These are phyloP conservation scores for Brachyalestes nurse DNA, from an alignment of 2,797 vertebrate genomes.

Conservation along the genomic window DNA sequence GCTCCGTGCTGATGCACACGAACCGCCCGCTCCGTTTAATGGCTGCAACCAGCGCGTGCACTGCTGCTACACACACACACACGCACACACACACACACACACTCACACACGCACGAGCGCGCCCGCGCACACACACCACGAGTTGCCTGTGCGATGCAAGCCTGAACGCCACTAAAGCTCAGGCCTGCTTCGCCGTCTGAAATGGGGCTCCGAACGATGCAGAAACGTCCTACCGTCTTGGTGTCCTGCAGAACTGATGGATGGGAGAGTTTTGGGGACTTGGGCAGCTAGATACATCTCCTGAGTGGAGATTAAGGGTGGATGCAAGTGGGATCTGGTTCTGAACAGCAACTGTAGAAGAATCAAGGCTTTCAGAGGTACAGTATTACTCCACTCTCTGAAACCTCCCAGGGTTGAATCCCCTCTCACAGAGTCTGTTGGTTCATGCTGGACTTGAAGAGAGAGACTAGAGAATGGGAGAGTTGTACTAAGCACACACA, in stretches of 20 bases:
- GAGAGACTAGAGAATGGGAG: no score
- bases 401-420: no score
- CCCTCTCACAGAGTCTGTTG: no score
- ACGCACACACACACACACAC: neutral
- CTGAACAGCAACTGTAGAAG: neutral
- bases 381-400: no score
- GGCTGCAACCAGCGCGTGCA: slow-evolving; percentile 47
- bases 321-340: neutral
- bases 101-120: neutral
- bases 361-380: no score
- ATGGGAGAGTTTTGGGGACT: neutral
- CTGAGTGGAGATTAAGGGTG: neutral
- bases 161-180: neutral
- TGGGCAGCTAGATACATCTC: neutral
- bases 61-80: neutral
- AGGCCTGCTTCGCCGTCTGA: neutral
- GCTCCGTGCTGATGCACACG: slow-evolving; percentile 31
- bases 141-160: slow-evolving; percentile 21
- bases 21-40: slow-evolving; percentile 43
- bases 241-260: neutral
- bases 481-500: no score
- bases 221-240: neutral
- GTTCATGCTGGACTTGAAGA: no score
- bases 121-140: slow-evolving; percentile 15
- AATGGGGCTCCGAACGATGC: neutral